Percentiles rank a stretch among this genome's conserved stretches.
Conservation (phyloP, 1,140 invertebrate genomes). For the Drosophila mojavensis region DNA sequence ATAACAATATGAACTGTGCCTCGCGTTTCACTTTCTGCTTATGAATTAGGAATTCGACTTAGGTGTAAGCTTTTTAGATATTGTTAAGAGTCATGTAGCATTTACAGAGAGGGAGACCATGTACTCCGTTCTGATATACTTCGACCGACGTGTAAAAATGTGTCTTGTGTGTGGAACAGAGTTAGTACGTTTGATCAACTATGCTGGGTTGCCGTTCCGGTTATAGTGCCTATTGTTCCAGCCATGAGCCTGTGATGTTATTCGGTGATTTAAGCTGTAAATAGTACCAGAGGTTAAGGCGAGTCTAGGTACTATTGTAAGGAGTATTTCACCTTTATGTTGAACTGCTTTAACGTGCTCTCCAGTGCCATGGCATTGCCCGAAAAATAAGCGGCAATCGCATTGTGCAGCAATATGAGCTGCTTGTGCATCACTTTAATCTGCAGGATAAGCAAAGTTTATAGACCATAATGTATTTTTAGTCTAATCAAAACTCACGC, state of each 20-base stretch:
- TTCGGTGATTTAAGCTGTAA: slow-evolving; percentile 82
- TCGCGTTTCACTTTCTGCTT: slow-evolving; percentile 53
- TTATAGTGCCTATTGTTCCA: slow-evolving; percentile 73
- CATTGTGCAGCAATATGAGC: slow-evolving; percentile 97
- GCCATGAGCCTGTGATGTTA: slow-evolving; percentile 74
- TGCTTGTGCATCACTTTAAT: slow-evolving; percentile 99
- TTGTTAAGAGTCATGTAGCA: slow-evolving; percentile 45
- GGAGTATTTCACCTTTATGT: slow-evolving; percentile 88
- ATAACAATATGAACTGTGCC: slow-evolving; percentile 10
- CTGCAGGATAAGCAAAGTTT: slow-evolving; percentile 84
- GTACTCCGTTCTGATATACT: slow-evolving; percentile 64
- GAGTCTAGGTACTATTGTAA: background rate
- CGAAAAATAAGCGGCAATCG: slow-evolving; percentile 97
- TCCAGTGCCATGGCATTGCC: slow-evolving; percentile 97
- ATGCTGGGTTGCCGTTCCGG: background rate
- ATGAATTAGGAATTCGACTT: slow-evolving; percentile 61
- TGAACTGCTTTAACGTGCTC: slow-evolving; percentile 98
- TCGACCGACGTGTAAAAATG: slow-evolving; percentile 36
- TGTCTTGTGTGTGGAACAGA: slow-evolving; percentile 14
- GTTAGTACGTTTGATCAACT: slow-evolving; percentile 29
- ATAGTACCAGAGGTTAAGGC: background rate
- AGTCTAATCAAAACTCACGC: slow-evolving; percentile 86
- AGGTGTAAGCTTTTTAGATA: slow-evolving; percentile 51
- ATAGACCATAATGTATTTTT: background rate
- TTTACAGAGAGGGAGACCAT: slow-evolving; percentile 55